Evolutionary conservation across 2,888 invertebrate genomes (phyloP).

Genomic region (Hymenopus coronatus): DNA sequence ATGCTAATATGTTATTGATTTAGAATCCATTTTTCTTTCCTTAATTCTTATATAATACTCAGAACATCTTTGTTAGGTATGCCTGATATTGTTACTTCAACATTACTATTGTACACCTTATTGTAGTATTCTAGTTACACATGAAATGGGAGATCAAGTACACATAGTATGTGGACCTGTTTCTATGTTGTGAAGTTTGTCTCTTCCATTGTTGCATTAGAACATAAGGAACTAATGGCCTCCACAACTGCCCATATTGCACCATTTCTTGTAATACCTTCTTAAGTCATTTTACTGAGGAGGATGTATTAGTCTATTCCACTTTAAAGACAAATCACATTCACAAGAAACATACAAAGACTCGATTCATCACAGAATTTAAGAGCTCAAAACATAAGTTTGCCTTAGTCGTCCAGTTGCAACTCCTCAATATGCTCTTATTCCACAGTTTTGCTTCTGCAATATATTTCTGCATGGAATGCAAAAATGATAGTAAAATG

Average conservation of each 20-base stretch:
- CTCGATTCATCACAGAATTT: not conserved
- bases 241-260: not conserved
- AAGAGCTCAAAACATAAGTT: not conserved
- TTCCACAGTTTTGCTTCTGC: not conserved
- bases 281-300: not conserved
- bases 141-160: slow-evolving; percentile 1
- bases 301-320: not conserved
- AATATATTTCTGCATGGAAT: not conserved
- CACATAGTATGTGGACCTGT: slow-evolving; percentile 1
- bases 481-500: not conserved
- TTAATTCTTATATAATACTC: not conserved
- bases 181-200: not conserved
- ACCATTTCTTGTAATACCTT: not conserved
- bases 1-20: not conserved
- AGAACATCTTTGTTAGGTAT: not conserved
- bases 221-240: not conserved
- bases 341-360: not conserved
- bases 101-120: not conserved
- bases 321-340: not conserved
- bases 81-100: not conserved
- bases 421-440: not conserved
- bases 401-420: not conserved
- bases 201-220: not conserved
- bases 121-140: not conserved
- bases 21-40: slow-evolving; percentile 7